Evolutionary conservation across 2,113 vertebrate species (phyloP).

Genomic region (Epinephelus cyanopodus): DNA sequence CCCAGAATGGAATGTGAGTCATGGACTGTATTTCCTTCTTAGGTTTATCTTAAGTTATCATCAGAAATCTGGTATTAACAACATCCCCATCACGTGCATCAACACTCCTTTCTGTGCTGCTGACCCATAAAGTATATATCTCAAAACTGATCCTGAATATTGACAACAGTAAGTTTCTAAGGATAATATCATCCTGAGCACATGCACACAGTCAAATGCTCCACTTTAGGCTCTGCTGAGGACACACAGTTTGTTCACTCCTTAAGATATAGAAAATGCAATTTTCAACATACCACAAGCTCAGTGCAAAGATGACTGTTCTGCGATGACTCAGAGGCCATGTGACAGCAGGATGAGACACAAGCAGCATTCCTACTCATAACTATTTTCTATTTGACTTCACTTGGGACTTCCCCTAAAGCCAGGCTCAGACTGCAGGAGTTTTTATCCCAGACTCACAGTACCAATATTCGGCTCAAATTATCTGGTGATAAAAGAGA

Average conservation of each 20-base stretch:
- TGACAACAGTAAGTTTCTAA: background rate
- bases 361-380: background rate
- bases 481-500: no score
- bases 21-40: background rate
- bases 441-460: no score
- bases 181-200: background rate
- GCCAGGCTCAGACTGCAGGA: no score
- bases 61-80: background rate
- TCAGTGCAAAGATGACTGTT: background rate
- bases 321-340: background rate
- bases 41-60: constrained; percentile 3
- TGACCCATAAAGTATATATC: constrained; percentile 5
- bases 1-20: background rate
- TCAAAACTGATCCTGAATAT: background rate
- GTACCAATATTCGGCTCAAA: no score
- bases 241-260: background rate
- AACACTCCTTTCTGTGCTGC: background rate
- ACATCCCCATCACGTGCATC: background rate
- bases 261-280: no score
- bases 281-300: background rate
- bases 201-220: background rate
- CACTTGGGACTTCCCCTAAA: no score
- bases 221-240: background rate
- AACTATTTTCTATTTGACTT: background rate
- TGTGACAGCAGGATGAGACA: background rate